Base-by-base conservation (phyloP, 2,888 invertebrate species). In the Scaptomyza parva region DNA sequence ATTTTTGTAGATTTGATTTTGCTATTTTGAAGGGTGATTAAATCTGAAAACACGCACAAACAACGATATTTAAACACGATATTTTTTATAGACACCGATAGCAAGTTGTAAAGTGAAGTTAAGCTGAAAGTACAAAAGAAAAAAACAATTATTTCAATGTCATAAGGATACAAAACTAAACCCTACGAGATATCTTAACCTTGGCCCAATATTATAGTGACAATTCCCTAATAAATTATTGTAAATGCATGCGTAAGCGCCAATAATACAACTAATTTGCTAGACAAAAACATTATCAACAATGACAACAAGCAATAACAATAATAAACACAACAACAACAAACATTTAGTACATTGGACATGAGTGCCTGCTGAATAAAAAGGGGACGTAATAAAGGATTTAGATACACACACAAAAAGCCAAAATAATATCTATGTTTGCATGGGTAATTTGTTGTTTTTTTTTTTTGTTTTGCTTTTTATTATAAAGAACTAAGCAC, bases 191-290 rank as follows among this genome's bases (percentile, higher is more conserved):
- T 26, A 54, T 20, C 26, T n/a, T n/a, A 59, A 18, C 64, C 75
- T 74, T 69, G 59, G 50, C 61, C 41, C 43, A 59, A 63, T 62
- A 55, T 66, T 62, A n/a, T n/a, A 44, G 45, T 53, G 64, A 57
- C 62, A 53, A 67, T 65, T 75, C 39, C 43, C 47, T 43, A 55
- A 17, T 69, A 60, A 79, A 73, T 76, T 73, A 73, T 66, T 66
- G 54, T 58, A 83, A 79, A 73, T 70, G 77, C 74, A 79, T 53
- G 80, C 67, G 65, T 79, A 62, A 76, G 76, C 55, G 33, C 22
- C 41, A 50, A 61, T 64, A 66, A 45, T 57, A 50, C 60, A 51
- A 53, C 43, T 62, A 41, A 79, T 76, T 79, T 76, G 73, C 48
- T 55, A 22, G 30, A 37, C 30, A 45, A 26, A 24, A 33, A 33